These are phyloP conservation scores for Drosophila meridionalis DNA, from an alignment of 2,888 invertebrate species.

Conservation along the genomic window DNA sequence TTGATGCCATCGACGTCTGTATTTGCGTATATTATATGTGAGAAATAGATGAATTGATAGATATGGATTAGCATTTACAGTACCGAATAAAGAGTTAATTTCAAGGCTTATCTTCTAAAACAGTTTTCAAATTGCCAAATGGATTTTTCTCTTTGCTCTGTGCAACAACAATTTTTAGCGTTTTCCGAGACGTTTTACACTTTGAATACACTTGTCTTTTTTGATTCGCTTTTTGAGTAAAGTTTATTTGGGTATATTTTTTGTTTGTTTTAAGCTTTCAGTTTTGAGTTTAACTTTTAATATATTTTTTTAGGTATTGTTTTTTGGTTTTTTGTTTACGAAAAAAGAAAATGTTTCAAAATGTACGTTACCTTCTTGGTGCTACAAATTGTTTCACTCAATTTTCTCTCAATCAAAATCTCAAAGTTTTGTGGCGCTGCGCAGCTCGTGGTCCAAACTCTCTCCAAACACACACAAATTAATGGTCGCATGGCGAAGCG, in stretches of 20 bases:
- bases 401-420: conserved; percentile 80
- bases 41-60: conserved; percentile 28
- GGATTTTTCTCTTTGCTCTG: conserved; percentile 54
- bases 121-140: conserved; percentile 76
- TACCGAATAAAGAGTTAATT: background rate
- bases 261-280: conserved; percentile 22
- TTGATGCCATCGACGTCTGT: conserved; percentile 98
- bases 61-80: conserved; percentile 27
- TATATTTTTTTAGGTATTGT: conserved; percentile 22
- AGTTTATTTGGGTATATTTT: conserved; percentile 43
- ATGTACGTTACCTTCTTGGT: conserved; percentile 81
- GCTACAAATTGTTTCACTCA: conserved; percentile 80
- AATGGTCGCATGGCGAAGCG: conserved; percentile 72
- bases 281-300: background rate
- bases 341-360: conserved; percentile 80
- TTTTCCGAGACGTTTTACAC: conserved; percentile 78
- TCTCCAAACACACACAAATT: conserved; percentile 52
- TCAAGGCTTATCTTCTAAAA: conserved; percentile 38
- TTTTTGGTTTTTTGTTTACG: conserved; percentile 44
- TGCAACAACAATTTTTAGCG: conserved; percentile 77
- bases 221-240: conserved; percentile 47
- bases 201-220: conserved; percentile 80
- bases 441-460: conserved; percentile 79
- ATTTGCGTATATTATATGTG: conserved; percentile 33
- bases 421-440: conserved; percentile 73